Percentiles rank a stretch among this genome's conserved stretches.
Evolutionary conservation across 2,113 vertebrate genomes (phyloP).

Genomic region (Menura novaehollandiae): DNA sequence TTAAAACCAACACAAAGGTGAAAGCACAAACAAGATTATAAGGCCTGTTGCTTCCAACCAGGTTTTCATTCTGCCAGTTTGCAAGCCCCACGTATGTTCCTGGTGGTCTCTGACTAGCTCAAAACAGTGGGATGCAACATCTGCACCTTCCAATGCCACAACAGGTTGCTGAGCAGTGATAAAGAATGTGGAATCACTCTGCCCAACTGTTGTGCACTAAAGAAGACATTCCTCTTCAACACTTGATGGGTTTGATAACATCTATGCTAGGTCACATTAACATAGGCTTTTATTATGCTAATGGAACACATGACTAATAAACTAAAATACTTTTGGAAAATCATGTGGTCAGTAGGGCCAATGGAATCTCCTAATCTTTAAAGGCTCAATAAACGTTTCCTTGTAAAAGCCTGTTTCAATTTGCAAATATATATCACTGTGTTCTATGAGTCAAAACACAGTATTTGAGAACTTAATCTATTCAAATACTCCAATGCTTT

Average conservation of each 20-base stretch:
- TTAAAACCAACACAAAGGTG: neutral
- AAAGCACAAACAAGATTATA: neutral
- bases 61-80: neutral
- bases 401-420: neutral
- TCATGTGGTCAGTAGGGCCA: neutral
- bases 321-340: constrained; percentile 28
- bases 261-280: constrained; percentile 47
- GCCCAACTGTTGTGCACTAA: neutral
- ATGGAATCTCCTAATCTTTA: neutral
- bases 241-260: neutral
- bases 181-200: neutral
- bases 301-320: constrained; percentile 16
- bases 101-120: neutral
- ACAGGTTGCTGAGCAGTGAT: neutral
- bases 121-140: neutral
- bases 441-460: neutral
- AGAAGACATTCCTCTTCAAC: neutral
- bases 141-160: neutral
- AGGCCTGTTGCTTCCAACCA: neutral
- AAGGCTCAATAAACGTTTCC: neutral
- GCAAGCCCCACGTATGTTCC: neutral
- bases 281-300: constrained; percentile 27
- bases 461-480: neutral
- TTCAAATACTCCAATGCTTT: neutral
- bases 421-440: neutral